These are phyloP conservation scores for Temnothorax rugatulus DNA, from an alignment of 2,888 invertebrate species.

Conservation along the genomic window DNA sequence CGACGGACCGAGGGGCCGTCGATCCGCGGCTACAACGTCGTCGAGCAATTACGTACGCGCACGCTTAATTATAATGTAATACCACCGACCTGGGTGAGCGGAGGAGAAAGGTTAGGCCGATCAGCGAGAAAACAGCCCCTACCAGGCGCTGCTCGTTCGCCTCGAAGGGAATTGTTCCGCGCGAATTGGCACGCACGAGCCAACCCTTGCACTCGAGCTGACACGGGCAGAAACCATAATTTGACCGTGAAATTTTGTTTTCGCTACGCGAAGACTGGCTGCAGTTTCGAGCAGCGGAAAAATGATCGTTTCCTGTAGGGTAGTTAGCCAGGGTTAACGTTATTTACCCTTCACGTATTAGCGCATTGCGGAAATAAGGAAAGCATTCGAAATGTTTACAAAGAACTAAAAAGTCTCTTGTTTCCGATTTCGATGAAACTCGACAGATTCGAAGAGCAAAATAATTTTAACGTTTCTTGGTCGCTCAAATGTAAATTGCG, in stretches of 20 bases:
- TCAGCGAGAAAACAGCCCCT: slow-evolving; percentile 42
- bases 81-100: slow-evolving; percentile 22
- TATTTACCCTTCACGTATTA: slow-evolving; percentile 13
- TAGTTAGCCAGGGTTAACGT: slow-evolving; percentile 3
- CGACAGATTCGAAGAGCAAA: background rate
- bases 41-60: slow-evolving; percentile 68
- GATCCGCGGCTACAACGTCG: slow-evolving; percentile 31
- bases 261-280: slow-evolving; percentile 26
- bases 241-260: slow-evolving; percentile 57
- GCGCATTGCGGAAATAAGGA: background rate
- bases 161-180: slow-evolving; percentile 58
- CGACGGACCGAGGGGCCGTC: background rate
- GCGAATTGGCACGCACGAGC: slow-evolving; percentile 64
- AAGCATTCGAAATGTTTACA: background rate
- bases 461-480: background rate
- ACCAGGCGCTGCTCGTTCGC: slow-evolving; percentile 38
- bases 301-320: slow-evolving; percentile 31
- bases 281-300: slow-evolving; percentile 20
- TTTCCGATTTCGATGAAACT: background rate
- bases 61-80: slow-evolving; percentile 69
- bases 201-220: slow-evolving; percentile 47
- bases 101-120: slow-evolving; percentile 37
- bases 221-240: slow-evolving; percentile 55
- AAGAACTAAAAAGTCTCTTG: background rate
- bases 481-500: background rate